Percentiles rank a stretch among this genome's conserved stretches.
These are phyloP conservation scores for Alosa sapidissima DNA, from an alignment of 2,797 vertebrate genomes.

Conservation along the genomic window DNA sequence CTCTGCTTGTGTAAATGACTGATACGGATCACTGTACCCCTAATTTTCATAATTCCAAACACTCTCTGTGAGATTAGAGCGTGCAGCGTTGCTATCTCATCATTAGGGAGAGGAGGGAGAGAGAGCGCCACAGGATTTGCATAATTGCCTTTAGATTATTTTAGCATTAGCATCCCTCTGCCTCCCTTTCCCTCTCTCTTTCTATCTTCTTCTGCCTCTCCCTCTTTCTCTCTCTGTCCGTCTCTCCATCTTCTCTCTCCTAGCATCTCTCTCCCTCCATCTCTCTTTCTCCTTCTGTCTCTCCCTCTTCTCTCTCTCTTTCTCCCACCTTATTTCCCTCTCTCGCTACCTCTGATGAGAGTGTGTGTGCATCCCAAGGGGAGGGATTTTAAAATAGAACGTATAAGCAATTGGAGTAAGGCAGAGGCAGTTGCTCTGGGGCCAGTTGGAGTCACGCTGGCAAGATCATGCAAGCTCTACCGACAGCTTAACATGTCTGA, in stretches of 20 bases:
- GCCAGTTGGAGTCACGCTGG: slow-evolving; percentile 81
- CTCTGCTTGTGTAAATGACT: neutral
- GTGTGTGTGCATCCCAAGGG: slow-evolving; percentile 73
- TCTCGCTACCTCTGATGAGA: slow-evolving; percentile 61
- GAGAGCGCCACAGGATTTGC: slow-evolving; percentile 66
- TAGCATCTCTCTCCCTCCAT: neutral
- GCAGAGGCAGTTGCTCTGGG: slow-evolving; percentile 68
- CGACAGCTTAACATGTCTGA: slow-evolving; percentile 71
- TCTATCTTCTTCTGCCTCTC: slow-evolving; percentile 48
- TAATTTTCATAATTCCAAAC: slow-evolving; percentile 67
- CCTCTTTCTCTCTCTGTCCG: neutral
- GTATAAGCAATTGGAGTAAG: slow-evolving; percentile 72
- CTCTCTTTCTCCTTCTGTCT: neutral
- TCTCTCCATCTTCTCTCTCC: neutral
- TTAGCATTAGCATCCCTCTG: slow-evolving; percentile 65
- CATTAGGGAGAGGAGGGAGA: slow-evolving; percentile 54
- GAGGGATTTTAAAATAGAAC: slow-evolving; percentile 78
- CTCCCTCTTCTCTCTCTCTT: neutral
- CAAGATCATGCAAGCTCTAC: slow-evolving; percentile 74
- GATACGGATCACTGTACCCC: slow-evolving; percentile 40
- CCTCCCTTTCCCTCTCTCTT: slow-evolving; percentile 54
- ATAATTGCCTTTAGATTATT: slow-evolving; percentile 79
- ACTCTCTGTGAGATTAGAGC: slow-evolving; percentile 61
- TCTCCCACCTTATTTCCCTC: neutral
- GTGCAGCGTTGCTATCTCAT: slow-evolving; percentile 55